These are phyloP conservation scores for Stichodactyla helianthus DNA, from an alignment of 64 coral and sea anemone species.

Conservation along the genomic window DNA sequence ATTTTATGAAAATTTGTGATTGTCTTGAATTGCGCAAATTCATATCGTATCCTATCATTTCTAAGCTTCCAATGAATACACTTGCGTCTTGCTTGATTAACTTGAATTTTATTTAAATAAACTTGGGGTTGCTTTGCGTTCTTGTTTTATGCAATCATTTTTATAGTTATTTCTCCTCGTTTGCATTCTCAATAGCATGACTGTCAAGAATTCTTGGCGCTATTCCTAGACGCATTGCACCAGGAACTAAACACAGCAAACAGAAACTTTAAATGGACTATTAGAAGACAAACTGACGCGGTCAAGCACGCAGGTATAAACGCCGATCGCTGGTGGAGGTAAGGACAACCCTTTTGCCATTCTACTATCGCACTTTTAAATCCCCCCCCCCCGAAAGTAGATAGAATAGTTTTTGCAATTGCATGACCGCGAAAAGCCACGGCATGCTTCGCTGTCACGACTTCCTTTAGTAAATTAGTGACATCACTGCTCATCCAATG, in stretches of 20 bases:
- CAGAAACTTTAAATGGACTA: not conserved
- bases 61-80: too few relatives aligned
- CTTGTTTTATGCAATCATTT: not conserved
- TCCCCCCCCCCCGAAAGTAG: too few relatives aligned
- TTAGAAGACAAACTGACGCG: not conserved
- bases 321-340: slow-evolving; percentile 72
- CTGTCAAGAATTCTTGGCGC: slow-evolving; percentile 79
- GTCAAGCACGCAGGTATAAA: not conserved
- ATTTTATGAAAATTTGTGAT: too few relatives aligned
- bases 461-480: too few relatives aligned
- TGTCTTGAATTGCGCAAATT: too few relatives aligned
- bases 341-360: not conserved
- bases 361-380: too few relatives aligned
- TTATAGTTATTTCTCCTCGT: not conserved
- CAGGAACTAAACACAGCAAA: slow-evolving; percentile 55
- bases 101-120: not conserved
- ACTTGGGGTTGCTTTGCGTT: not conserved
- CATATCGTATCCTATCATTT: too few relatives aligned
- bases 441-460: too few relatives aligned
- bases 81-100: too few relatives aligned
- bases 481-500: too few relatives aligned
- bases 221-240: slow-evolving; percentile 74
- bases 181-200: slow-evolving; percentile 47
- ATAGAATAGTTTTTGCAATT: too few relatives aligned
- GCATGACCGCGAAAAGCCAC: too few relatives aligned